Evolutionary conservation across 2,797 vertebrate species (phyloP).

Genomic region (Anguilla pacifica): DNA sequence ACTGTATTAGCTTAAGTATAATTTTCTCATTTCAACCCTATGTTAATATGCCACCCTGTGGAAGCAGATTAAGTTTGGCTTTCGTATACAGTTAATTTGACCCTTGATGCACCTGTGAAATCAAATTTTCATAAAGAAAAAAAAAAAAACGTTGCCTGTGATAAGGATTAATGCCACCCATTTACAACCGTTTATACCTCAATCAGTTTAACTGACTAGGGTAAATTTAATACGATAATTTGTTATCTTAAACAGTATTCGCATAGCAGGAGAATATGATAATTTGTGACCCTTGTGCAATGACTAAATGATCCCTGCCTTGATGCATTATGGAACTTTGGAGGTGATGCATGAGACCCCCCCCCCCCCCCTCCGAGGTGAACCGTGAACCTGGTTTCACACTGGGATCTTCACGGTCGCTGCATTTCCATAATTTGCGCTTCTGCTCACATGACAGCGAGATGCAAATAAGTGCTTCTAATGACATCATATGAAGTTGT

Average conservation of each 20-base stretch:
- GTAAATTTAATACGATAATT: slow-evolving; percentile 99
- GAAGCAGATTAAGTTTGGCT: slow-evolving; percentile 74
- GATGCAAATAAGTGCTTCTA: slow-evolving; percentile 98
- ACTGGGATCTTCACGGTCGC: slow-evolving; percentile 89
- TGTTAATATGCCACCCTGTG: slow-evolving; percentile 70
- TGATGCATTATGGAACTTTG: slow-evolving; percentile 94
- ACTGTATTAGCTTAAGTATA: slow-evolving; percentile 51
- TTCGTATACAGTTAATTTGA: slow-evolving; percentile 89
- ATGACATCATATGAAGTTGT: slow-evolving; percentile 95
- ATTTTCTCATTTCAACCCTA: slow-evolving; percentile 57
- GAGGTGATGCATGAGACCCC: slow-evolving; percentile 87
- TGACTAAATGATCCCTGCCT: slow-evolving; percentile 91
- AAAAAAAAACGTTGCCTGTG: slow-evolving; percentile 89
- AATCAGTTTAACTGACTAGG: slow-evolving; percentile 99
- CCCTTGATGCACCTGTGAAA: slow-evolving; percentile 85
- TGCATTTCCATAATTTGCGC: slow-evolving; percentile 97
- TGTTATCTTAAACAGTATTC: slow-evolving; percentile 89
- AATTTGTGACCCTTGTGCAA: slow-evolving; percentile 97
- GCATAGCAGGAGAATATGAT: slow-evolving; percentile 95
- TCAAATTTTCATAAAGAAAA: slow-evolving; percentile 87
- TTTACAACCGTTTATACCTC: slow-evolving; percentile 99
- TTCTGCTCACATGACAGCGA: slow-evolving; percentile 94
- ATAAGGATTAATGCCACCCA: slow-evolving; percentile 98
- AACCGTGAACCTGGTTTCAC: slow-evolving; percentile 90
- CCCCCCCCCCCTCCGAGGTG: slow-evolving; percentile 82